These are phyloP conservation scores for Theonella swinhoei DNA, from an alignment of 37 sponge, comb jelly and placozoan species.

Conservation along the genomic window DNA sequence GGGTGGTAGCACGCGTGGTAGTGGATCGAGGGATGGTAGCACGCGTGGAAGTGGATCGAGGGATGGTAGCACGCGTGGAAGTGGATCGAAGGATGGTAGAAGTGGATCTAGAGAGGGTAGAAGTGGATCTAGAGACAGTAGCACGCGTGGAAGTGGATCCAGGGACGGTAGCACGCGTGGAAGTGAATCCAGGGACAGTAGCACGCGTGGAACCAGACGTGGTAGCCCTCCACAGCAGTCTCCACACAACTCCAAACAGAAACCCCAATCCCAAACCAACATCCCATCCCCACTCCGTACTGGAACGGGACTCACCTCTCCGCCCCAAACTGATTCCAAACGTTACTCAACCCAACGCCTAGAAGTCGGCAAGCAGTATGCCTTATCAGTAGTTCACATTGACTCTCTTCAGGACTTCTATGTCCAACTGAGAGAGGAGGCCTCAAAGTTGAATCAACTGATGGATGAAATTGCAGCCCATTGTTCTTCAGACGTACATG, in stretches of 20 bases:
- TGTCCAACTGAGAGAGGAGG: slow-evolving; percentile 20
- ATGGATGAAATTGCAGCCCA: slow-evolving; percentile 26
- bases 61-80: background rate
- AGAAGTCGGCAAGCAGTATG: background rate
- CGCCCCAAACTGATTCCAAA: background rate
- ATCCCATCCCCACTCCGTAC: background rate
- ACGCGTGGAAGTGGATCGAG: background rate
- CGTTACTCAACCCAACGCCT: background rate
- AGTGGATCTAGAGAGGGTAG: background rate
- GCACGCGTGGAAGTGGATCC: background rate
- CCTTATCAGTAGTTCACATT: slow-evolving; percentile 34
- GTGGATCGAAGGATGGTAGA: background rate
- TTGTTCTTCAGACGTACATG: slow-evolving; percentile 31
- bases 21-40: background rate
- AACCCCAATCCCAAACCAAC: background rate
- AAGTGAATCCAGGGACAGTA: background rate
- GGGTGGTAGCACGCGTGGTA: background rate
- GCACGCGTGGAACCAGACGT: background rate
- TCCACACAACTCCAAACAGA: background rate
- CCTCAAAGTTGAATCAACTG: slow-evolving; percentile 4
- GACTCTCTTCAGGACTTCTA: slow-evolving; percentile 48
- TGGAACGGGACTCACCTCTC: background rate
- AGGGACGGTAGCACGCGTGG: background rate
- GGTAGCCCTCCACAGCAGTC: background rate
- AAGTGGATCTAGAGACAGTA: no score